Conservation (phyloP, 2,113 vertebrate genomes). For the Amphilophus citrinellus region DNA sequence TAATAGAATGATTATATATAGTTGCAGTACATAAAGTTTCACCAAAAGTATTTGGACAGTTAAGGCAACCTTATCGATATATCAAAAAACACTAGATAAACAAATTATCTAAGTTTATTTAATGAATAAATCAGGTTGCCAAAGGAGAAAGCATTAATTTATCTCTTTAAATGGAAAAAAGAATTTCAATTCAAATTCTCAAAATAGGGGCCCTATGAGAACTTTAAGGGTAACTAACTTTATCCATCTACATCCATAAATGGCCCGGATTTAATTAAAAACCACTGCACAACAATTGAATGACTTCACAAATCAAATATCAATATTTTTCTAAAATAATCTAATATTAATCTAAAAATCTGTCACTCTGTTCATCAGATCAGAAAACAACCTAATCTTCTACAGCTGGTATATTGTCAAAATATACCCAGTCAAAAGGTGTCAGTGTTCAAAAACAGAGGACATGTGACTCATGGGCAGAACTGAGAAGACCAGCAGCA, state of each 20-base stretch:
- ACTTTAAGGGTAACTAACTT: not conserved
- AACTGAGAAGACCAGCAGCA: not conserved
- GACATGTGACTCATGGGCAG: not conserved
- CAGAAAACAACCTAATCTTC: conserved; percentile 1
- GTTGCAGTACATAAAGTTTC: not conserved
- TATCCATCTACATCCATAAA: not conserved
- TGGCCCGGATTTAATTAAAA: not conserved
- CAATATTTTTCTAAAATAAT: not conserved
- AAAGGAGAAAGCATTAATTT: not conserved
- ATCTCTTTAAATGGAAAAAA: not conserved
- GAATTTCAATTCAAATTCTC: not conserved
- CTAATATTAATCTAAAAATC: too few species aligned
- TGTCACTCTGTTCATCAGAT: not conserved
- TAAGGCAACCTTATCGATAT: not conserved
- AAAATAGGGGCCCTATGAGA: too few species aligned
- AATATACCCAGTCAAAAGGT: too few species aligned
- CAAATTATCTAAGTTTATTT: not conserved
- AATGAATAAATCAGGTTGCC: not conserved
- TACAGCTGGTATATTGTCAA: not conserved
- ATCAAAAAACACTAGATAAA: not conserved
- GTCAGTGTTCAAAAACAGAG: not conserved
- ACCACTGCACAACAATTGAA: not conserved
- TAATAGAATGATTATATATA: not conserved
- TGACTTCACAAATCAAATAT: not conserved
- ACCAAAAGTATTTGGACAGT: not conserved